Base-by-base conservation (phyloP, 2,888 invertebrate genomes). In the Tenthredo scrophulariae region DNA sequence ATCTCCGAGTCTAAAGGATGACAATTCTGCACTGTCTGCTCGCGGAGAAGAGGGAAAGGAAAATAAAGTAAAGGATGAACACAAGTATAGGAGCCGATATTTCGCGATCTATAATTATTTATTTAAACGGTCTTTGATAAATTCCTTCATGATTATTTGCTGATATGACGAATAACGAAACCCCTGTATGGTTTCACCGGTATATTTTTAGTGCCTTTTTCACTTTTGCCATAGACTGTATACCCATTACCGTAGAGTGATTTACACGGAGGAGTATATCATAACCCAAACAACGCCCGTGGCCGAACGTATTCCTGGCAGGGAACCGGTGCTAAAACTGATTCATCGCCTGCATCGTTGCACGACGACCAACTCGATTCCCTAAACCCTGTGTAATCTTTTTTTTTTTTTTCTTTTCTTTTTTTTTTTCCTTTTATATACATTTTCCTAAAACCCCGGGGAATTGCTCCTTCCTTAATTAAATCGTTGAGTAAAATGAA, bases 241-340 rank as follows among this genome's bases (percentile, higher is more conserved):
- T 80, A 37, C 37, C 86, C 87, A 86, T 70, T 83, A 87, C 84
- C 84, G 86, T 85, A 77, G 86, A 85, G 83, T 88, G 88, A 91
- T 92, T 91, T 91, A 89, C 92, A 91, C 91, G 90, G 89, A 89
- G 86, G 89, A 89, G 90, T 90, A 90, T 92, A 92, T 92, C 91
- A 91, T 90, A 90, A 90, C 87, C 89, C 91, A 90, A 92, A 91
- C 90, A 91, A 91, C 90, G 88, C 86, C 72, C 65, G 82, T 67
- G 87, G 84, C 86, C 86, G 86, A n/a, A 88, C 89, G 89, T 90
- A 90, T 89, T 90, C 88, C 89, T 87, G 89, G 89, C 90, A 88
- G 84, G 22, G 40, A 5, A 37, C 50, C 89, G 87, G 88, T 89
- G 90, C 89, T 91, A 91, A 92, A 92, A 90, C 91, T 92, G 92